These are phyloP conservation scores for Antedon mediterranea DNA, from an alignment of 53 echinoderm and acorn worm genomes.

Conservation along the genomic window DNA sequence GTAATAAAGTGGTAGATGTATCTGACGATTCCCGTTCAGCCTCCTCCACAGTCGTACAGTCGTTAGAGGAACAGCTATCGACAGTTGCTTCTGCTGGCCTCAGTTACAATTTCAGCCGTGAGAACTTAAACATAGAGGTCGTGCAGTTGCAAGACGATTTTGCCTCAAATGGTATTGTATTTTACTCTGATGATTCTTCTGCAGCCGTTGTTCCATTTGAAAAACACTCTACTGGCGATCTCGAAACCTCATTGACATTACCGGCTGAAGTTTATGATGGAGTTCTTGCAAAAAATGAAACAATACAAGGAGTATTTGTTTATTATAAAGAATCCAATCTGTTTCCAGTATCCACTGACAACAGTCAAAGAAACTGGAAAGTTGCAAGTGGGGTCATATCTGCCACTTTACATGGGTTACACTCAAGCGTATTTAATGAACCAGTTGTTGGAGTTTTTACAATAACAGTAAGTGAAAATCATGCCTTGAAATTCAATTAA, in stretches of 20 bases:
- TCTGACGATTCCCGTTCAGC: neutral
- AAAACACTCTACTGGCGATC: conserved; percentile 17
- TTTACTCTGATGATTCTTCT: neutral
- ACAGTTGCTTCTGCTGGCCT: neutral
- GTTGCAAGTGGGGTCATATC: neutral
- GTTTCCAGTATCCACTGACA: neutral
- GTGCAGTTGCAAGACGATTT: neutral
- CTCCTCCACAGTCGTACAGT: neutral
- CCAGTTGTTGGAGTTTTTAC: neutral
- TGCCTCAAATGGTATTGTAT: neutral
- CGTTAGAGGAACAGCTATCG: neutral
- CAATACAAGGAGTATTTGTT: neutral
- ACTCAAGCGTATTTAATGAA: neutral
- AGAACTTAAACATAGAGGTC: neutral
- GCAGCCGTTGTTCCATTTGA: conserved; percentile 28
- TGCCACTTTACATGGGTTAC: neutral
- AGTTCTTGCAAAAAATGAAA: neutral
- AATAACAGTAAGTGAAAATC: neutral
- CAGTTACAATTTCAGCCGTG: neutral
- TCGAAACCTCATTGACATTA: conserved; percentile 50
- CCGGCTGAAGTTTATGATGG: neutral
- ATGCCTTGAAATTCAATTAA: too few relatives aligned
- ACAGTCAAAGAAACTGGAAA: neutral
- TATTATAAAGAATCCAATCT: neutral
- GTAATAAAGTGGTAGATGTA: neutral